Evolutionary conservation across 2,797 vertebrate genomes (phyloP).

Genomic region (Onychomys leucogaster): DNA sequence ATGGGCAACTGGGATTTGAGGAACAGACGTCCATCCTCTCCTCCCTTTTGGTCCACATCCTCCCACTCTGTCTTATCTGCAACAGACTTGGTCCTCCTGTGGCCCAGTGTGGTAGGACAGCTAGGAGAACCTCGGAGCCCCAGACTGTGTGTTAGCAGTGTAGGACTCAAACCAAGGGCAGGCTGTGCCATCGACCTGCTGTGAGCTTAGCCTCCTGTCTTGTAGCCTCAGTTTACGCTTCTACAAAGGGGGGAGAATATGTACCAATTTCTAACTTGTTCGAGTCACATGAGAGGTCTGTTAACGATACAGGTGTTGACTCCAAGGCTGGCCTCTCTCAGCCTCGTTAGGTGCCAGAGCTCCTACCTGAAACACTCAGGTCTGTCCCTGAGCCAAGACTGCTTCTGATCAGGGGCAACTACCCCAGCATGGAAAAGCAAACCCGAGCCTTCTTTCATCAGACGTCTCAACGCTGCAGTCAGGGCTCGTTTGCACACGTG

Average conservation of each 20-base stretch:
- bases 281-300: background rate
- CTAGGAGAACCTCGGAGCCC: background rate
- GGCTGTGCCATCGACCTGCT: background rate
- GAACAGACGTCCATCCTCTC: background rate
- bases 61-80: fast-evolving
- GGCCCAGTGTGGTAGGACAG: background rate
- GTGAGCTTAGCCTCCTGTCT: background rate
- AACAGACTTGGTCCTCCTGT: background rate
- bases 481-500: background rate
- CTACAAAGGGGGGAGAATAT: slow-evolving; percentile 24
- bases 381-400: background rate
- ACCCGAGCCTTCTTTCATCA: background rate
- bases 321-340: background rate
- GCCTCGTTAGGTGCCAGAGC: background rate
- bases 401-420: background rate
- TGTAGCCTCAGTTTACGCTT: slow-evolving; percentile 6
- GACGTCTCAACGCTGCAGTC: background rate
- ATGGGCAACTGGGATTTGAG: background rate
- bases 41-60: background rate
- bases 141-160: background rate
- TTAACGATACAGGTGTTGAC: background rate
- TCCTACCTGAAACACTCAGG: background rate
- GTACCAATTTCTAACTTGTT: background rate
- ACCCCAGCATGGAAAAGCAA: background rate
- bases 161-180: background rate